Base-by-base conservation (phyloP, 2,113 vertebrate genomes). In the Gasterosteus nipponicus region DNA sequence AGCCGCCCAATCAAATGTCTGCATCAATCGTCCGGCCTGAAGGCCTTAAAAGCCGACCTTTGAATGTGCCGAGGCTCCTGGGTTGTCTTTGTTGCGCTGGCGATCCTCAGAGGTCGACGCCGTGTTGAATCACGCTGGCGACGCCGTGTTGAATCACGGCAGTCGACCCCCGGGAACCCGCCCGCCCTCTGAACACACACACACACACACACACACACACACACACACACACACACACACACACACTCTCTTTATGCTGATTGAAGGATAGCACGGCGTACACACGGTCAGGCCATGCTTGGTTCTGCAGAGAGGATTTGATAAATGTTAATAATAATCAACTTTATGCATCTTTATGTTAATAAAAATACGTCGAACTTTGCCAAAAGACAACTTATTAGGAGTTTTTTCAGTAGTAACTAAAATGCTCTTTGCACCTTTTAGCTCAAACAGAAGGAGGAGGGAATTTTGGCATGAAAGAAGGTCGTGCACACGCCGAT, bases 111-210 rank as follows among this genome's bases (percentile, higher is more conserved):
- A n/a, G 10, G 47, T 35, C 69, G 29, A 5, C 71, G 70, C 67
- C 70, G 29, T 4, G 70, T 87, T 88, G 78, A 87, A 86, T 86
- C 31, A 68, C 9, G 56, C n/a, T n/a, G n/a, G n/a, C 69, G 29
- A 5, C 71, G 70, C 67, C 70, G 29, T 4, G 70, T 87, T 88
- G 78, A 87, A 86, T 86, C 31, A 68, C 9, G 56, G 57, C 15
- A 54, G 60, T 56, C 81, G 72, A 85, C 75, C 77, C 77, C 39
- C 0, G 0, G 59, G 69, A 81, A 68, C 75, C 65, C 38, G 3
- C 47, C 29, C 53, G 44, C 49, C 61, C 64, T 54, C 16, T 49
- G 2, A 35, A 22, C 49, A 11, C 49, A 11, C 42, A 62, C 47
- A 56, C 12, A 11, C n/a, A 5, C 16, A 19, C 10, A 66, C 51